These are phyloP conservation scores for Gopherus flavomarginatus DNA, from an alignment of 2,113 vertebrate genomes.

Conservation along the genomic window DNA sequence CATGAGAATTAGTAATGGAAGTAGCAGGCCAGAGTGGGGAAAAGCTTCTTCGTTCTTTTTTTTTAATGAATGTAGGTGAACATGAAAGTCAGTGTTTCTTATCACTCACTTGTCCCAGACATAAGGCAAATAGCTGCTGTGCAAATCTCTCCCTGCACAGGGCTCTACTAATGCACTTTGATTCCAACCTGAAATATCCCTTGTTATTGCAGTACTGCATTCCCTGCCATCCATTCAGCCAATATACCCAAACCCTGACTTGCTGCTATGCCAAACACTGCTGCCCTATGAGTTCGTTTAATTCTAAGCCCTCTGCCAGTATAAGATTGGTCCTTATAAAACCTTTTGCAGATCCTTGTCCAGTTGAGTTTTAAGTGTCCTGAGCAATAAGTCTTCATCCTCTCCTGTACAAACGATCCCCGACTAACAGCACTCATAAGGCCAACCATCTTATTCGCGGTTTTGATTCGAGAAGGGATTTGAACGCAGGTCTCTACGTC, in stretches of 20 bases:
- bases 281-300: neutral
- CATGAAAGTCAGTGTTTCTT: neutral
- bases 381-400: neutral
- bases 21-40: too few species aligned
- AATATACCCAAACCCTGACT: neutral
- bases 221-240: neutral
- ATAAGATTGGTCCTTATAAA: neutral
- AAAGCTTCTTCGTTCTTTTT: neutral
- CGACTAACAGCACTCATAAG: neutral
- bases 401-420: neutral
- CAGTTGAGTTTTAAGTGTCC: neutral
- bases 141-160: neutral
- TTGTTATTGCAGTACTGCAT: neutral
- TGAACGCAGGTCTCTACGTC: neutral
- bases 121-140: neutral
- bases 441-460: neutral
- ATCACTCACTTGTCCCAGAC: neutral
- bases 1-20: neutral
- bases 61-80: neutral
- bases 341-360: neutral
- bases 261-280: neutral
- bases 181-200: accelerated
- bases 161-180: neutral
- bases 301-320: neutral
- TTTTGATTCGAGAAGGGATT: neutral